Percentiles rank a stretch among this genome's conserved stretches.
phyloP scores from a whole-genome alignment of 2,113 vertebrate genomes.

The Agelaius phoeniceus region DNA sequence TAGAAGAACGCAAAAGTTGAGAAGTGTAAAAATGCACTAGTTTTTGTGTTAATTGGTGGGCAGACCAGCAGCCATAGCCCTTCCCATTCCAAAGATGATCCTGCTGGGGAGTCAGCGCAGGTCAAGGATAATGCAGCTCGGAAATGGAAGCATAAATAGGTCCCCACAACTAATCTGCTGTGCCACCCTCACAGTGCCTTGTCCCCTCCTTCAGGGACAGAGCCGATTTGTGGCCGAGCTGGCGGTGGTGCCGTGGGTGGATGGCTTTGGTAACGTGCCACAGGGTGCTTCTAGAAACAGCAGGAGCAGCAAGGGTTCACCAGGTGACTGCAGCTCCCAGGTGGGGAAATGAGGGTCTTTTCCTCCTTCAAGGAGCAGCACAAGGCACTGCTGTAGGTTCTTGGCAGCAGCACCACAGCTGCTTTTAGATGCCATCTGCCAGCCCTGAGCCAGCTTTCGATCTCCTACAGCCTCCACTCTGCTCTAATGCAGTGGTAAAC shows the following conservation, averaged over 20 bases:
- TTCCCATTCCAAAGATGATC: neutral
- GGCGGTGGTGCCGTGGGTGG: accelerated
- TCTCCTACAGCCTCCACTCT: neutral
- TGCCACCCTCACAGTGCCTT: neutral
- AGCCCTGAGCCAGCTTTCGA: neutral
- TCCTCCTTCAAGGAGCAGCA: neutral
- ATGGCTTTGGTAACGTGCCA: accelerated
- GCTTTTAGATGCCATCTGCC: constrained; percentile 30
- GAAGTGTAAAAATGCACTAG: neutral
- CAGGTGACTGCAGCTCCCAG: neutral
- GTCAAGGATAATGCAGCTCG: neutral
- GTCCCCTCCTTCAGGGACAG: neutral
- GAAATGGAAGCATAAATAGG: neutral
- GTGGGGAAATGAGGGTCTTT: neutral
- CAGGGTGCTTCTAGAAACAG: neutral
- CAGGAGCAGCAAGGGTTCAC: neutral
- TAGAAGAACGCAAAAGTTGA: accelerated
- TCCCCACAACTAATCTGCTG: constrained; percentile 21
- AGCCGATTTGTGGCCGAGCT: neutral
- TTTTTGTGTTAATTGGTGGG: neutral
- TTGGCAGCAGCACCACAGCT: constrained; percentile 2
- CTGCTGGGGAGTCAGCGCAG: neutral
- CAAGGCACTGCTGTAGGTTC: neutral
- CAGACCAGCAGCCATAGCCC: neutral
- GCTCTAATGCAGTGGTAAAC: neutral